Percentiles rank a stretch among this genome's conserved stretches.
These are phyloP conservation scores for Eonycteris spelaea DNA, from an alignment of 2,113 vertebrate species.

Conservation along the genomic window DNA sequence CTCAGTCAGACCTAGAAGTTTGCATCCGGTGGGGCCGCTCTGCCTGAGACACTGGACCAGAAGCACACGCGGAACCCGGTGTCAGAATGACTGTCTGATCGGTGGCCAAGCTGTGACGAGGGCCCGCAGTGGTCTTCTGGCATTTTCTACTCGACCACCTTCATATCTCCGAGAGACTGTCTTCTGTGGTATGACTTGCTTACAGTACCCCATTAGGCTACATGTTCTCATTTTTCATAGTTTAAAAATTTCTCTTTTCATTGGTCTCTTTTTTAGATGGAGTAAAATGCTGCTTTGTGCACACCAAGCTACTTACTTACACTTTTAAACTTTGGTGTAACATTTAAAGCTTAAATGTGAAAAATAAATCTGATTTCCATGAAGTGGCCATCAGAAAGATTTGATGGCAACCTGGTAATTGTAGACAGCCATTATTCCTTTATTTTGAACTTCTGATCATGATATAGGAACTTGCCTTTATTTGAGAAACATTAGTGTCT, in stretches of 20 bases:
- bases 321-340: neutral
- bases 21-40: neutral
- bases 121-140: neutral
- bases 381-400: constrained; percentile 56
- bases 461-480: constrained; percentile 54
- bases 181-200: neutral
- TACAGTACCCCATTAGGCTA: neutral
- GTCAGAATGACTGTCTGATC: neutral
- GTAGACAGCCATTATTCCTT: constrained; percentile 60
- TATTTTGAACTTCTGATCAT: constrained; percentile 67
- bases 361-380: constrained; percentile 71
- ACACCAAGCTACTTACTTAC: neutral
- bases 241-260: constrained; percentile 18
- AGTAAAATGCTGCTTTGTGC: neutral
- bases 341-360: neutral
- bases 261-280: neutral
- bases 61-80: neutral
- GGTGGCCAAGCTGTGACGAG: neutral
- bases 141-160: neutral
- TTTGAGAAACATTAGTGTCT: constrained; percentile 71
- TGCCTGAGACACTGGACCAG: neutral
- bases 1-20: neutral
- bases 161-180: neutral
- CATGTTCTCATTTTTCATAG: neutral
- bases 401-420: constrained; percentile 66